Conservation (phyloP, 2,113 vertebrate species). For the Emydura subglobosa region DNA sequence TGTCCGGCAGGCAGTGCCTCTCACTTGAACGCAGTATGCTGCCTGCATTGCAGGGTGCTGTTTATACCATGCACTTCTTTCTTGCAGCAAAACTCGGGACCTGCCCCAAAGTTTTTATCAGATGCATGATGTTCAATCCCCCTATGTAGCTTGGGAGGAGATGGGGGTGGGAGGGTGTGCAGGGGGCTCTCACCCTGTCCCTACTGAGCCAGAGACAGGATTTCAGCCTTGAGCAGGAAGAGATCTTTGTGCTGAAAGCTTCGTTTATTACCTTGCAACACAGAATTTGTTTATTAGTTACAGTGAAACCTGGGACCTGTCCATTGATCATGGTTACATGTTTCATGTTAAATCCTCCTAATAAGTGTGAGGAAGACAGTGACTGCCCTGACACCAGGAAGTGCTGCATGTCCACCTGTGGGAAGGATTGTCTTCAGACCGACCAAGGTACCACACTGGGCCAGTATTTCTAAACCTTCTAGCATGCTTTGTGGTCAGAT, state of each 20-base stretch:
- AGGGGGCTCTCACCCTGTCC: background rate
- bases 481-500: background rate
- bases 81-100: background rate
- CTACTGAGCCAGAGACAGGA: background rate
- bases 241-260: background rate
- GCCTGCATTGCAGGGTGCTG: background rate
- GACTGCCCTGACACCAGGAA: background rate
- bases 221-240: background rate
- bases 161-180: background rate
- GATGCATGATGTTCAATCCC: background rate
- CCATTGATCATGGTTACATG: background rate
- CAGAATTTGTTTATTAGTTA: background rate
- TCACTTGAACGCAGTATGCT: background rate
- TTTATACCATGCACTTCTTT: background rate
- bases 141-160: background rate
- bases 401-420: background rate
- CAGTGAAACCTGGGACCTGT: background rate
- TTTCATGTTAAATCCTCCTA: background rate
- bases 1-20: background rate
- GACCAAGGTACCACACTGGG: background rate
- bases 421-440: background rate
- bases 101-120: background rate
- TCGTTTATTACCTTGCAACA: background rate
- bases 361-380: background rate
- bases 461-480: background rate